These are phyloP conservation scores for Zoroaster sp. DNA, from an alignment of 53 echinoderm and acorn worm species.

Conservation along the genomic window DNA sequence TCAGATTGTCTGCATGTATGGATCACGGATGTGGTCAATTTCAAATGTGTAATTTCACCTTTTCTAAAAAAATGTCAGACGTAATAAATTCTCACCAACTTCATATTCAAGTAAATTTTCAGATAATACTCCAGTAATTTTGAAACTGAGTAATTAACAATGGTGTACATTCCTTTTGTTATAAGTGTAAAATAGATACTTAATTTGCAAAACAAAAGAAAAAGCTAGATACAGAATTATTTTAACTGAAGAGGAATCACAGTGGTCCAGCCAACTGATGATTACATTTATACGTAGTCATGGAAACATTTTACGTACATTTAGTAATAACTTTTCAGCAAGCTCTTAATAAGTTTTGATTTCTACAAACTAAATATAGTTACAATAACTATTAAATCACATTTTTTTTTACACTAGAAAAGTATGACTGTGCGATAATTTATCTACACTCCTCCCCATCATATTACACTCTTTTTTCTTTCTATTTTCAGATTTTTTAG, in stretches of 20 bases:
- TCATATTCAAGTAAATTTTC: too few species aligned
- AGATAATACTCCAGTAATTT: too few species aligned
- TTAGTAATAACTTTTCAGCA: background rate
- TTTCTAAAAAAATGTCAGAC: too few species aligned
- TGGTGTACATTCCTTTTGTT: too few species aligned
- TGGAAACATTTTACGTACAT: background rate
- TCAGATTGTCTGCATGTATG: too few species aligned
- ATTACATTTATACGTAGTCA: background rate
- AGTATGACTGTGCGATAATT: background rate
- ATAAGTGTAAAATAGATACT: too few species aligned
- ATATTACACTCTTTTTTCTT: background rate
- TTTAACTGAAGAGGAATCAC: background rate
- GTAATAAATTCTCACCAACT: too few species aligned
- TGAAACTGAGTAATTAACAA: too few species aligned
- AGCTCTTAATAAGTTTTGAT: background rate
- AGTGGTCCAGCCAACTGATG: background rate
- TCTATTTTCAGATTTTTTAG: background rate
- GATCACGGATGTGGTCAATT: too few species aligned
- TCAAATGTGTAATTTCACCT: too few species aligned
- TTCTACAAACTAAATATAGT: background rate
- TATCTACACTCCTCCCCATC: background rate
- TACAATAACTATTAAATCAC: background rate
- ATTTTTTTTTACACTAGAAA: background rate
- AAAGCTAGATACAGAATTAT: background rate
- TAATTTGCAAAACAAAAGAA: background rate